A percentile compares a stretch with the other conserved stretches of the same genome.
Evolutionary conservation across 2,888 invertebrate genomes (phyloP).

Genomic region (Campoplex nolae): DNA sequence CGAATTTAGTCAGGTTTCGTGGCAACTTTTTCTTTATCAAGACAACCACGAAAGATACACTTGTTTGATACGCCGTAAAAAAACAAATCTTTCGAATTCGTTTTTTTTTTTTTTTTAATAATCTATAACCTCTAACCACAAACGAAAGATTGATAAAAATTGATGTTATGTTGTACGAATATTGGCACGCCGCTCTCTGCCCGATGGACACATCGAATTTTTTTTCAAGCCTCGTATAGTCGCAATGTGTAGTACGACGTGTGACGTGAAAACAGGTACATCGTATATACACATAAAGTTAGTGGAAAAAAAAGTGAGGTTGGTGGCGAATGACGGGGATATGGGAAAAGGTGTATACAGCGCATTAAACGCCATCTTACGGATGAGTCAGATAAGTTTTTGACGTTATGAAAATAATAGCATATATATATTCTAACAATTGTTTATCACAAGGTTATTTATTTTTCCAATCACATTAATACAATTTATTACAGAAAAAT

Average conservation of each 20-base stretch:
- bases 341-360: not conserved
- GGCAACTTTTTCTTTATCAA: constrained; percentile 3
- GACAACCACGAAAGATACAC: constrained; percentile 15
- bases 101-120: constrained; percentile 11
- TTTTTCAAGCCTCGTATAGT: constrained; percentile 42
- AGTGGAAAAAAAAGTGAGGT: constrained; percentile 11
- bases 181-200: constrained; percentile 66
- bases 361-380: constrained; percentile 59
- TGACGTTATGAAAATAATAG: constrained; percentile 2
- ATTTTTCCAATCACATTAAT: not conserved
- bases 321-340: not conserved
- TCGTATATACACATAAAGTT: constrained; percentile 47
- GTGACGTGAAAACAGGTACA: constrained; percentile 67
- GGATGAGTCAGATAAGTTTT: constrained; percentile 27
- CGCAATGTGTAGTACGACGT: constrained; percentile 57
- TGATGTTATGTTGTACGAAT: constrained; percentile 46
- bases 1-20: constrained; percentile 9
- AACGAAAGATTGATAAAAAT: constrained; percentile 41
- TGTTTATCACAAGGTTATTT: constrained; percentile 20
- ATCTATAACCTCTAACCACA: constrained; percentile 19
- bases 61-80: not conserved
- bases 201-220: constrained; percentile 70
- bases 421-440: not conserved
- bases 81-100: not conserved
- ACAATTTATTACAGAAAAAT: not conserved